Conservation (phyloP, 92 coral and sea anemone species). For the Umimayanthus chanpuru region DNA sequence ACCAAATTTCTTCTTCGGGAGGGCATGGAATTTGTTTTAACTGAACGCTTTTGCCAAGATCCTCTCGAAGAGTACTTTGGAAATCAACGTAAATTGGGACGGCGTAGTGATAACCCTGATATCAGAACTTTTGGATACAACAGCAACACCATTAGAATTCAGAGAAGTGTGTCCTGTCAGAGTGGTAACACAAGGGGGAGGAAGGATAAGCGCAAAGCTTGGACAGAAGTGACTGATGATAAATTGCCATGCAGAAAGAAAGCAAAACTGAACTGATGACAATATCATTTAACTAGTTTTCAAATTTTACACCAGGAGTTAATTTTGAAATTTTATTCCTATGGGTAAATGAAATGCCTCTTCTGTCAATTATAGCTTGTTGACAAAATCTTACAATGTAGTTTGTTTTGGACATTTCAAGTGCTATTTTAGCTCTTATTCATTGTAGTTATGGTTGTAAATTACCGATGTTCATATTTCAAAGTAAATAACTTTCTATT, state of each 20-base stretch:
- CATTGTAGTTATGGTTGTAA: slow-evolving; percentile 18
- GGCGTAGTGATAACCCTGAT: slow-evolving; percentile 69
- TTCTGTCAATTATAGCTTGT: not conserved
- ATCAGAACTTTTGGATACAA: slow-evolving; percentile 57
- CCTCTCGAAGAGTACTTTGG: slow-evolving; percentile 68
- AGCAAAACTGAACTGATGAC: slow-evolving; percentile 23
- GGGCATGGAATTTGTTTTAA: slow-evolving; percentile 64
- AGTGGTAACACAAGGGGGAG: slow-evolving; percentile 69
- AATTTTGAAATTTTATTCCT: not conserved
- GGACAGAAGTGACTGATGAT: slow-evolving; percentile 52
- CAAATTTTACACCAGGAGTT: not conserved
- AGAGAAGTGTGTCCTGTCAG: slow-evolving; percentile 56
- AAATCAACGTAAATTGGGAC: slow-evolving; percentile 55
- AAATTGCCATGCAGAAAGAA: slow-evolving; percentile 46
- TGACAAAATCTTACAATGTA: slow-evolving; percentile 12
- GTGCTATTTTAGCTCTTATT: slow-evolving; percentile 4
- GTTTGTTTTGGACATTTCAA: slow-evolving; percentile 7
- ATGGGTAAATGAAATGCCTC: not conserved
- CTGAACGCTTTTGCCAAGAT: slow-evolving; percentile 69
- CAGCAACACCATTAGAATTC: slow-evolving; percentile 59
- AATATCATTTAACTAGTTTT: slow-evolving; percentile 8
- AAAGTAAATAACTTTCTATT: not conserved
- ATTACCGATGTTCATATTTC: slow-evolving; percentile 10
- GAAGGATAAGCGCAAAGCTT: slow-evolving; percentile 56
- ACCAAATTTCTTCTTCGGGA: slow-evolving; percentile 65